Evolutionary conservation across 2,797 vertebrate species (phyloP).

Genomic region (Rhynchonycteris naso): DNA sequence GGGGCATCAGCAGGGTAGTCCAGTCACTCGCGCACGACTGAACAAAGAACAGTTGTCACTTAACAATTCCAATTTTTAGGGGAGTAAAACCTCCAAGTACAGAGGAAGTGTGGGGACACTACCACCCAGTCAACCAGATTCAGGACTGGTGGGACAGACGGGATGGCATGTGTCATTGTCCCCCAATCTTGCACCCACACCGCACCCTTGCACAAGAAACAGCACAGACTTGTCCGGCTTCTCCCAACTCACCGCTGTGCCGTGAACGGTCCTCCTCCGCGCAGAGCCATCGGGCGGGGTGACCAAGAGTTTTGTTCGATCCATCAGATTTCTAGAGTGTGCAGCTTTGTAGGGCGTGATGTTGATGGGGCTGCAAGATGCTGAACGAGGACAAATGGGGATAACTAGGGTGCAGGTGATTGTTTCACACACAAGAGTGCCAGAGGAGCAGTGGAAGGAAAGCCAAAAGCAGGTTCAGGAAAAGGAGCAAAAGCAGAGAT

Average conservation of each 20-base stretch:
- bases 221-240: slow-evolving; percentile 12
- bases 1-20: not conserved
- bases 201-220: not conserved
- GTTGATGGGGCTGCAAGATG: slow-evolving; percentile 97
- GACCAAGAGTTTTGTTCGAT: slow-evolving; percentile 89
- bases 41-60: not conserved
- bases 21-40: not conserved
- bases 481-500: slow-evolving; percentile 79
- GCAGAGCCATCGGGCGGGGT: slow-evolving; percentile 85
- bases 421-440: slow-evolving; percentile 84
- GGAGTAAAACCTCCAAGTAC: not conserved
- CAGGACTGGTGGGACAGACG: not conserved
- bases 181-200: not conserved
- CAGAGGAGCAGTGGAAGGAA: slow-evolving; percentile 83
- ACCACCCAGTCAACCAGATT: not conserved
- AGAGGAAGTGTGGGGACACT: not conserved
- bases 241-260: slow-evolving; percentile 80
- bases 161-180: not conserved
- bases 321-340: slow-evolving; percentile 88
- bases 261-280: slow-evolving; percentile 85
- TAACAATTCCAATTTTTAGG: not conserved
- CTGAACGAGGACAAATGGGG: slow-evolving; percentile 99
- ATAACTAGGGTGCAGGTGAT: slow-evolving; percentile 90
- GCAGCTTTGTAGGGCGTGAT: slow-evolving; percentile 93
- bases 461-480: slow-evolving; percentile 84